Evolutionary conservation across 2,113 vertebrate genomes (phyloP), one percentile per base, ranked within the genome.

Genomic region (Ivindomyrus marchei): DNA sequence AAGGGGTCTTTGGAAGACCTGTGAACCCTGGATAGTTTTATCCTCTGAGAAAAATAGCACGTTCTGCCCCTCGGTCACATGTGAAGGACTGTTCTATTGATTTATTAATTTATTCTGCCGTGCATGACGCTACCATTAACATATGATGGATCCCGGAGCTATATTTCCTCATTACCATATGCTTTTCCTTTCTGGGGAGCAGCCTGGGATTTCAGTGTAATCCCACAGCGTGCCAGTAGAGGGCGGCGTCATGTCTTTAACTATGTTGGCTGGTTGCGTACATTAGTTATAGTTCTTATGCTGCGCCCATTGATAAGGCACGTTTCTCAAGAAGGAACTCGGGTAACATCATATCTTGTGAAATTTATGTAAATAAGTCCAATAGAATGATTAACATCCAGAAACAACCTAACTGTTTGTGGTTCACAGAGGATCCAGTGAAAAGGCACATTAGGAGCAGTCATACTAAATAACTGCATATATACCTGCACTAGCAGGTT

Each of bases 41-140:
- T 85, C 45, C 45, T 85, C 45, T 21, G 39, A 46, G 83, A 85
- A 85, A 85, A 80, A 85, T 87, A 31, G n/a, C n/a, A 87, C 27
- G 50, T 31, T 87, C 47, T 52, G 85, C 85, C 85, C 47, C 85
- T 52, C 85, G 50, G 85, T 87, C 85, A 36, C 27, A 53, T 53
- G 85, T 53, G 47, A 53, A n/a, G 49, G 47, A 53, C 85, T 52
- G 85, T 85, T 85, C 49, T 87, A 46, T 52, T 53, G 50, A 91
- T 93, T 92, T 94, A 94, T 96, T 95, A 94, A 96, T 95, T 94
- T 94, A 93, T 95, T 94, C 94, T 95, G 95, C 95, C 96, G 94
- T 95, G 95, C 95, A 94, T 95, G 95, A 95, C 95, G 94, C 95
- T 92, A 94, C 94, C 95, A 94, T 96, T 95, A 95, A 93, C 94